A percentile compares a stretch with the other conserved stretches of the same genome.
Conservation (phyloP, 1,140 invertebrate species). For the Bombus turneri region DNA sequence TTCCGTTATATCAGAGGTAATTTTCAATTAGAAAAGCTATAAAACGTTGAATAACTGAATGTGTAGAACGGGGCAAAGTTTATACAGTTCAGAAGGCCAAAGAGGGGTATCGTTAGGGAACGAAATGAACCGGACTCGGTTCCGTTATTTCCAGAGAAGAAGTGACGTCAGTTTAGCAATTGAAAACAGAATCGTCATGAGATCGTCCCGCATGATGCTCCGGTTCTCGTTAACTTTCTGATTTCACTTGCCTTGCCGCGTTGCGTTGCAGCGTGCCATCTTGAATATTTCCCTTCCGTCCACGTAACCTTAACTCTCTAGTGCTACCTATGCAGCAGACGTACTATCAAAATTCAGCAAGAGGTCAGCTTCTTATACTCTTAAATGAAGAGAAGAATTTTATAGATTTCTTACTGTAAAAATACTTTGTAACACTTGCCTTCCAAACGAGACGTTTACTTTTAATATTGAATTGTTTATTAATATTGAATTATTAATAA, state of each 20-base stretch:
- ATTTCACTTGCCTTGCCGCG: conserved; percentile 8
- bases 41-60: background rate
- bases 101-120: background rate
- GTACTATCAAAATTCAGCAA: background rate
- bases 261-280: background rate
- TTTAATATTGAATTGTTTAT: too few species aligned
- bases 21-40: background rate
- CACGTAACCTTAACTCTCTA: background rate
- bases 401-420: too few species aligned
- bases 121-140: conserved; percentile 15
- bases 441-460: too few species aligned
- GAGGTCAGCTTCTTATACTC: too few species aligned
- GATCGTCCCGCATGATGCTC: conserved; percentile 16
- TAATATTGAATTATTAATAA: too few species aligned
- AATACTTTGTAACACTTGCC: too few species aligned
- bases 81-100: background rate
- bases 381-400: background rate
- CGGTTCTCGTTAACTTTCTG: conserved; percentile 22
- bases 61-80: background rate
- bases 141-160: conserved; percentile 27
- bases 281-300: background rate
- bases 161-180: conserved; percentile 17
- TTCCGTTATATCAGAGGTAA: background rate
- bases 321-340: background rate
- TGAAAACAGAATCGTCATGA: conserved; percentile 35